phyloP scores from a whole-genome alignment of 2,888 invertebrate species.

The Uropetala carovei region DNA sequence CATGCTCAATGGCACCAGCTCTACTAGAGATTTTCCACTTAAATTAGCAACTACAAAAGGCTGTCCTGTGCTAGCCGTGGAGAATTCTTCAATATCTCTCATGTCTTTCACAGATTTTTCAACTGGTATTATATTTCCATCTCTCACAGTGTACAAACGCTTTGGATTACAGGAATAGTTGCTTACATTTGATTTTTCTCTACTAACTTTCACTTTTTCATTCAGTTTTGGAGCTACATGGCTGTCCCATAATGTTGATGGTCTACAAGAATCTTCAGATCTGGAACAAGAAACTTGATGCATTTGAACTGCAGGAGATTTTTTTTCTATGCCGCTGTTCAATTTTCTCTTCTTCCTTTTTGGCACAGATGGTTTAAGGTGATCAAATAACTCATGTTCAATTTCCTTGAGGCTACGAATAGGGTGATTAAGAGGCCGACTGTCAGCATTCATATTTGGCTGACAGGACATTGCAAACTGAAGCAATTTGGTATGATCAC shows the following conservation, averaged over 20 bases:
- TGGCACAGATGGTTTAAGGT: slow-evolving; percentile 71
- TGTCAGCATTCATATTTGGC: slow-evolving; percentile 53
- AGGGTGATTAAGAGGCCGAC: slow-evolving; percentile 73
- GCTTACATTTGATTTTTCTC: background rate
- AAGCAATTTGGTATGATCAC: slow-evolving; percentile 72
- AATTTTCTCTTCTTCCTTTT: slow-evolving; percentile 41
- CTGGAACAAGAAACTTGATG: background rate
- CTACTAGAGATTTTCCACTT: background rate
- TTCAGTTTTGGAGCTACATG: background rate
- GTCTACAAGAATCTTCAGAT: background rate
- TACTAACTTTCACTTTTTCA: background rate
- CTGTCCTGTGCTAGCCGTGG: background rate
- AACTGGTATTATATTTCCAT: slow-evolving; percentile 23
- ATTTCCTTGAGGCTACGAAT: slow-evolving; percentile 78
- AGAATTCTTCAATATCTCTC: background rate
- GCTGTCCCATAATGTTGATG: slow-evolving; percentile 26
- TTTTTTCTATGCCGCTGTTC: background rate
- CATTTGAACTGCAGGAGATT: background rate
- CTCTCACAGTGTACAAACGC: background rate
- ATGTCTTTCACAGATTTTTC: background rate
- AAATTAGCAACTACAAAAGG: background rate
- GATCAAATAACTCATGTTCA: slow-evolving; percentile 76
- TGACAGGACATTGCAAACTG: slow-evolving; percentile 72
- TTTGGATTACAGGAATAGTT: background rate
- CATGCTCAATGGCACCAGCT: slow-evolving; percentile 66